phyloP scores from a whole-genome alignment of 2,888 invertebrate species.

The Polylopha cassiicola region DNA sequence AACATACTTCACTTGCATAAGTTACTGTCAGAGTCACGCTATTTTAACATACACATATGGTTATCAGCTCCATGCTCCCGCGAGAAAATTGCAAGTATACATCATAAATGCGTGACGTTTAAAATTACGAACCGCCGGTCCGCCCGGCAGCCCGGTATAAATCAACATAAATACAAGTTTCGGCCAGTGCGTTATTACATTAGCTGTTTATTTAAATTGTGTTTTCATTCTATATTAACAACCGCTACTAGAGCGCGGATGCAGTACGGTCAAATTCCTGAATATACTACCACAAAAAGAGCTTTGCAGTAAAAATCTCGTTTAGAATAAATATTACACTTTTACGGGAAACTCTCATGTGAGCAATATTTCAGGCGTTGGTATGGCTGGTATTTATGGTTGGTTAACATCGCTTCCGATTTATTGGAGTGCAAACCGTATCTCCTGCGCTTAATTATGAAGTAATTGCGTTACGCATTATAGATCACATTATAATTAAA shows the following conservation, averaged over 20 bases:
- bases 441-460: slow-evolving; percentile 31
- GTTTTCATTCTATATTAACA: slow-evolving; percentile 28
- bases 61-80: slow-evolving; percentile 54
- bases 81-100: slow-evolving; percentile 73
- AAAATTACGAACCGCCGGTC: slow-evolving; percentile 57
- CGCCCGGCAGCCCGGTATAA: slow-evolving; percentile 56
- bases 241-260: slow-evolving; percentile 6
- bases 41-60: slow-evolving; percentile 36
- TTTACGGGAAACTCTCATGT: slow-evolving; percentile 48
- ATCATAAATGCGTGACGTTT: slow-evolving; percentile 74
- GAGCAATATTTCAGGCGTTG: slow-evolving; percentile 54
- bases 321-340: slow-evolving; percentile 39
- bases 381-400: slow-evolving; percentile 58
- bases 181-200: slow-evolving; percentile 43
- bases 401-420: slow-evolving; percentile 53
- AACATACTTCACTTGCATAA: too few species aligned
- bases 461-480: not conserved
- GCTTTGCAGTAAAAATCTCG: slow-evolving; percentile 25
- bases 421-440: slow-evolving; percentile 48
- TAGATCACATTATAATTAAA: too few species aligned
- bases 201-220: slow-evolving; percentile 35
- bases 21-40: slow-evolving; percentile 10
- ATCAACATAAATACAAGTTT: slow-evolving; percentile 66
- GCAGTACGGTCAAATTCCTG: slow-evolving; percentile 7
- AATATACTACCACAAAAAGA: not conserved